Conservation (phyloP, 2,888 invertebrate species). For the Hedychridium roseum region DNA sequence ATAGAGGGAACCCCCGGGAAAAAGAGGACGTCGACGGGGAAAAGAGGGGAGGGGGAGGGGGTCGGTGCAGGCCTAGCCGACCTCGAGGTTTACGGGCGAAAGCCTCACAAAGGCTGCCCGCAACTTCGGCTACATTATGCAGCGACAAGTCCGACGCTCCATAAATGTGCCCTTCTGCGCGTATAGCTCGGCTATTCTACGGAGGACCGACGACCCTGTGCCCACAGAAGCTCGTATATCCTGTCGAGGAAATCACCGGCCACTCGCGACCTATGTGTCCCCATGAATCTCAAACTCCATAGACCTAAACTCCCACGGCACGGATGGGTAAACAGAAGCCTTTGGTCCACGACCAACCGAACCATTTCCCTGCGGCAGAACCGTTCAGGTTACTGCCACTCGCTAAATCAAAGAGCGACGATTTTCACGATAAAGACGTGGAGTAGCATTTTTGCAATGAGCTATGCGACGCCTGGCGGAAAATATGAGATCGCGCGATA, state of each 20-base stretch:
- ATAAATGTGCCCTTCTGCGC: neutral
- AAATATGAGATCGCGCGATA: too few relatives aligned
- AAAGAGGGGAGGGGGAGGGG: neutral
- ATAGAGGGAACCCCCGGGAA: conserved; percentile 6
- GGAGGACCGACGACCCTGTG: neutral
- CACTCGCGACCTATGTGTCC: neutral
- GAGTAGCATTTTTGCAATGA: too few relatives aligned
- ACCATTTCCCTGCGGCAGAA: too few relatives aligned
- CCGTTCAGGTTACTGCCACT: too few relatives aligned
- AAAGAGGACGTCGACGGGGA: neutral
- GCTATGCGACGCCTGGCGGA: too few relatives aligned
- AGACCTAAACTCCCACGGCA: too few relatives aligned
- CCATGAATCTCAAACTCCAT: too few relatives aligned
- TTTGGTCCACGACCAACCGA: too few relatives aligned
- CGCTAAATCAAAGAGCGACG: too few relatives aligned
- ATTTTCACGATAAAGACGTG: too few relatives aligned
- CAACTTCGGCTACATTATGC: conserved; percentile 41
- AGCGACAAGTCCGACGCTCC: conserved; percentile 9
- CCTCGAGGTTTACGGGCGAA: conserved; percentile 25
- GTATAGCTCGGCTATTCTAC: neutral
- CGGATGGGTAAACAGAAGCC: too few relatives aligned
- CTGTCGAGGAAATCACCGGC: neutral
- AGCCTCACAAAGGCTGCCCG: conserved; percentile 30
- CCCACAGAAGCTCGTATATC: neutral
- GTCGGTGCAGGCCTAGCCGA: conserved; percentile 1